phyloP scores from a whole-genome alignment of 2,888 invertebrate genomes.

The Disparrhopalites patrizii region DNA sequence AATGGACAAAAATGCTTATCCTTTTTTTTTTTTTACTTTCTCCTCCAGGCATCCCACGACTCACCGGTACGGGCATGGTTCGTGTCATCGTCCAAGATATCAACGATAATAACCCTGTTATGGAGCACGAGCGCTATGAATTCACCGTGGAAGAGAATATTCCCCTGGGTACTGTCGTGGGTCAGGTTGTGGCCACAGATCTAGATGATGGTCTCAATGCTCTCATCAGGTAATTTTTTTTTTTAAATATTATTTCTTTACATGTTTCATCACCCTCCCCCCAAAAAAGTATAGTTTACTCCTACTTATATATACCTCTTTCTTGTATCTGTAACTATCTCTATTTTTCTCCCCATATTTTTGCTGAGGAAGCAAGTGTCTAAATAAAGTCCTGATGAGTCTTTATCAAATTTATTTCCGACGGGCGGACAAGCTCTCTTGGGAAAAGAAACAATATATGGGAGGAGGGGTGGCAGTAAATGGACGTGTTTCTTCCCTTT shows the following conservation, averaged over 20 bases:
- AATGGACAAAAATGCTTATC: too few relatives aligned
- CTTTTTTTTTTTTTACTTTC: neutral
- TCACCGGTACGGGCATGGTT: constrained; percentile 88
- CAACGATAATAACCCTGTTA: constrained; percentile 91
- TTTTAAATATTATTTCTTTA: neutral
- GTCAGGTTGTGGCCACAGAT: constrained; percentile 74
- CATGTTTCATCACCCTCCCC: too few relatives aligned
- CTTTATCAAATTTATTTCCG: too few relatives aligned
- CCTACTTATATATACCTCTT: neutral
- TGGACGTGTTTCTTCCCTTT: too few relatives aligned
- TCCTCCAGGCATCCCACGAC: constrained; percentile 77
- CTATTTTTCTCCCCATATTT: neutral
- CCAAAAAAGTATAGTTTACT: neutral
- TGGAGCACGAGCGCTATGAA: constrained; percentile 68
- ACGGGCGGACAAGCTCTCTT: too few relatives aligned
- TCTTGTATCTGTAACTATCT: neutral
- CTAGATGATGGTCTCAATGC: constrained; percentile 80
- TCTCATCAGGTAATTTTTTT: constrained; percentile 62
- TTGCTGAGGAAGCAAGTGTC: neutral
- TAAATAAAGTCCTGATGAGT: too few relatives aligned
- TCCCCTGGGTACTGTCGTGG: constrained; percentile 70
- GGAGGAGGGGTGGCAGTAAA: too few relatives aligned
- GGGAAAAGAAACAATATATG: too few relatives aligned
- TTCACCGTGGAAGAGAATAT: constrained; percentile 78
- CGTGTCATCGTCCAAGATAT: constrained; percentile 86